Percentiles rank a stretch among this genome's conserved stretches.
Evolutionary conservation across 2,797 vertebrate genomes (phyloP).

Genomic region (Cynodonichthys magdalenae): DNA sequence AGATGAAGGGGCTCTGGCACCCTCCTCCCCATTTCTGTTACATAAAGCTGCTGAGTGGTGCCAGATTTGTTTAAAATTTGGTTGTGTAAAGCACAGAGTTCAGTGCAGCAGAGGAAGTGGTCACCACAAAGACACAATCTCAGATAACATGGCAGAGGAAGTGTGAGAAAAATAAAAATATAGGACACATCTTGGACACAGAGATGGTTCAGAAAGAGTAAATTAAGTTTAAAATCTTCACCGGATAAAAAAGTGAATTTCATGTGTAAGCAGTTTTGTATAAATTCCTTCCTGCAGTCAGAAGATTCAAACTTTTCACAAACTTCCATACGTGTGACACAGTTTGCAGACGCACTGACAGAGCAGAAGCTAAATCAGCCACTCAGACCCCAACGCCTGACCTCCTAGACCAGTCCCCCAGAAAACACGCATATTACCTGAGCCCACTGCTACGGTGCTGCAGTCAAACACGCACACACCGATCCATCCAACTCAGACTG

Average conservation of each 20-base stretch:
- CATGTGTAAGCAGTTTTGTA: not conserved
- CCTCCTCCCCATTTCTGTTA: conserved; percentile 64
- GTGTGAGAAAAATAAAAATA: conserved; percentile 39
- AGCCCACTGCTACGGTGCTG: conserved; percentile 67
- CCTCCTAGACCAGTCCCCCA: conserved; percentile 43
- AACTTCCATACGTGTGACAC: conserved; percentile 9
- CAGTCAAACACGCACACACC: conserved; percentile 50
- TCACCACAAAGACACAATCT: conserved; percentile 43
- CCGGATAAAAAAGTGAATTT: too few species aligned
- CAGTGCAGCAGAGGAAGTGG: conserved; percentile 67
- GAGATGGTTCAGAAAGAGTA: conserved; percentile 1
- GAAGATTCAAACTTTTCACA: conserved; percentile 14
- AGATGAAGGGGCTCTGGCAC: conserved; percentile 21
- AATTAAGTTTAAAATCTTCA: conserved; percentile 5
- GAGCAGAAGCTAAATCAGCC: conserved; percentile 19
- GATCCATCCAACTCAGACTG: conserved; percentile 67
- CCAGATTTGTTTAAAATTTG: conserved; percentile 83
- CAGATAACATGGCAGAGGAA: conserved; percentile 61
- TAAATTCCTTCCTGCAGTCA: conserved; percentile 37
- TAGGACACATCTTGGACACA: conserved; percentile 26
- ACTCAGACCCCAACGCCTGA: conserved; percentile 73
- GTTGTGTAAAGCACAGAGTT: conserved; percentile 67
- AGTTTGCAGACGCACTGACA: conserved; percentile 12
- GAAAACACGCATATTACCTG: conserved; percentile 85
- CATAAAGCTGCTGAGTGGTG: conserved; percentile 69